Conservation (phyloP, 2,888 invertebrate genomes). For the Morinoia aosen region DNA sequence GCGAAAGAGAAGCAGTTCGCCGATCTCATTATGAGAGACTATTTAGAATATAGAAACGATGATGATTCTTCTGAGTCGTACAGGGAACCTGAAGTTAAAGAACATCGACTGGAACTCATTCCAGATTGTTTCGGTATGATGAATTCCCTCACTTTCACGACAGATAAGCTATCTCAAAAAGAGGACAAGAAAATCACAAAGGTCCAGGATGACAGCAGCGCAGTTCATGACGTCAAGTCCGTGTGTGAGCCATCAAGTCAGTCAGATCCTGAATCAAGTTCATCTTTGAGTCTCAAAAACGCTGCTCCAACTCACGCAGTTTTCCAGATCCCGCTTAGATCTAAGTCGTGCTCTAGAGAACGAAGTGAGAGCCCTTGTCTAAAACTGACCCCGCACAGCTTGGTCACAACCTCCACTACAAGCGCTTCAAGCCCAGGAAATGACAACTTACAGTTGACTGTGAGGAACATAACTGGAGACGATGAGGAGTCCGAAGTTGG, state of each 20-base stretch:
- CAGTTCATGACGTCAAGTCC: not conserved
- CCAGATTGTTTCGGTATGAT: constrained; percentile 8
- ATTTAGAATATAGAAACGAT: constrained; percentile 9
- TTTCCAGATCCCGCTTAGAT: constrained; percentile 40
- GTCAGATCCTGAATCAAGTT: constrained; percentile 41
- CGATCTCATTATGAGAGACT: constrained; percentile 25
- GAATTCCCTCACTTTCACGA: constrained; percentile 25
- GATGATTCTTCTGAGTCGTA: constrained; percentile 35
- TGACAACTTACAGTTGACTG: not conserved
- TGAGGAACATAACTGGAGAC: not conserved
- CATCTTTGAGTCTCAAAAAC: constrained; percentile 22
- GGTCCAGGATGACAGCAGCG: not conserved
- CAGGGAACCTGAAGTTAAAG: constrained; percentile 51
- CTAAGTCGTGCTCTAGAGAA: constrained; percentile 39
- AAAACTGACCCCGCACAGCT: not conserved
- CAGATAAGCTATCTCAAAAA: not conserved
- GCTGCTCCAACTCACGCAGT: constrained; percentile 37
- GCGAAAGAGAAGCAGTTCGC: constrained; percentile 32
- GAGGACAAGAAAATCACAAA: not conserved
- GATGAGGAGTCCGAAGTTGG: not conserved
- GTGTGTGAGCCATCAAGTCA: not conserved
- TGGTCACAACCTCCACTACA: not conserved
- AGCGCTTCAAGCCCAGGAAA: not conserved
- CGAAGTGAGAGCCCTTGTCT: constrained; percentile 27
- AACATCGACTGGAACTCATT: constrained; percentile 49